These are phyloP conservation scores for Lepidocyrtinus sp. DNA, from an alignment of 2,888 invertebrate genomes.

Conservation along the genomic window DNA sequence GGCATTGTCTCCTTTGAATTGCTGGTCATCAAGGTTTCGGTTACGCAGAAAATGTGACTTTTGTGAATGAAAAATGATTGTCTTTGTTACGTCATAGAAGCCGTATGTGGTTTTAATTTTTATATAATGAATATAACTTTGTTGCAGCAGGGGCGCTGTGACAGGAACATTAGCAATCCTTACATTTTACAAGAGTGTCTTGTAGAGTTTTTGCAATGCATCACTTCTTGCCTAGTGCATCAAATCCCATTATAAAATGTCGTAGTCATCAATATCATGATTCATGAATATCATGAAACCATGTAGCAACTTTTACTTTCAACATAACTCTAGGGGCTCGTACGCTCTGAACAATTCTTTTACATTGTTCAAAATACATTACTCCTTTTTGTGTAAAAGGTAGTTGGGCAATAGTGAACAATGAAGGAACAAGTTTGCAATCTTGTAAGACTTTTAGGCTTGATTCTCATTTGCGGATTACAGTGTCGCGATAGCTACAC, in stretches of 20 bases:
- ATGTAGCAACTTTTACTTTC: constrained; percentile 30
- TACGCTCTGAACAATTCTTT: not conserved
- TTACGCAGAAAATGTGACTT: not conserved
- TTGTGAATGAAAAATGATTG: not conserved
- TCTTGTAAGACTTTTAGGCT: not conserved
- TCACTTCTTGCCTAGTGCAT: no score
- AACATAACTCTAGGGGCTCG: not conserved
- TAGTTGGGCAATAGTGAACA: not conserved
- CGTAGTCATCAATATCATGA: no score
- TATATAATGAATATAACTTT: not conserved
- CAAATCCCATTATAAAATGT: no score
- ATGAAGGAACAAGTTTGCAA: constrained; percentile 28
- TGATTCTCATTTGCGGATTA: no score
- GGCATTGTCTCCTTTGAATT: not conserved
- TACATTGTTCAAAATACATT: not conserved
- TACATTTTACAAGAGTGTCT: not conserved
- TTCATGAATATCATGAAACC: no score
- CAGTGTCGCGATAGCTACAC: not conserved
- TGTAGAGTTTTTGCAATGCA: not conserved
- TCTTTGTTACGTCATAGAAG: not conserved
- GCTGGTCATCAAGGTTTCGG: not conserved
- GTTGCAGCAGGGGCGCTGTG: not conserved
- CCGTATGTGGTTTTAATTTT: no score
- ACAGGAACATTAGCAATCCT: not conserved
- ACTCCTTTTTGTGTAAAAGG: not conserved